A percentile compares a stretch with the other conserved stretches of the same genome.
Evolutionary conservation across 2,888 invertebrate species (phyloP).

Genomic region (Latrodectus elegans): DNA sequence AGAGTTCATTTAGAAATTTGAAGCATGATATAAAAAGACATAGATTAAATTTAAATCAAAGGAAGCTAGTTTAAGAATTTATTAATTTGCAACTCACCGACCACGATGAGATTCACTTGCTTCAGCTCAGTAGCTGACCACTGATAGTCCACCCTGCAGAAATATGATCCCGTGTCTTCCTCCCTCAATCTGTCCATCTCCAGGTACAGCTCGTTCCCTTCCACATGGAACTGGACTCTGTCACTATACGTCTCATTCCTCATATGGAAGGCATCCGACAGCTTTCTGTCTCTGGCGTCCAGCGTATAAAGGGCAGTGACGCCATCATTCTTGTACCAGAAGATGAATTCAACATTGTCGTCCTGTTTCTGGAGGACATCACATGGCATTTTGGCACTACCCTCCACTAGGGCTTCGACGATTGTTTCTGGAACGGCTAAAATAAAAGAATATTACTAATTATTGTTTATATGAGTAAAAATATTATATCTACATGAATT

Average conservation of each 20-base stretch:
- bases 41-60: too few relatives aligned
- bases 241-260: constrained; percentile 56
- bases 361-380: constrained; percentile 35
- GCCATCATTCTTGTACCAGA: constrained; percentile 68
- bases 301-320: constrained; percentile 63
- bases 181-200: constrained; percentile 52
- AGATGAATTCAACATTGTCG: constrained; percentile 61
- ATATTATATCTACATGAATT: not conserved
- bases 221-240: constrained; percentile 49
- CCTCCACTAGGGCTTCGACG: constrained; percentile 62
- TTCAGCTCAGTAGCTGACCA: constrained; percentile 59
- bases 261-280: constrained; percentile 41
- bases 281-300: constrained; percentile 39
- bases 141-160: constrained; percentile 58
- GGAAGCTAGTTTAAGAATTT: too few relatives aligned
- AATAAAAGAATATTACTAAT: not conserved
- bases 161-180: constrained; percentile 54
- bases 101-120: constrained; percentile 55
- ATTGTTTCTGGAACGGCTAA: constrained; percentile 46
- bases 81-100: constrained; percentile 34
- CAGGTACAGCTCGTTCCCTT: constrained; percentile 27
- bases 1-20: too few relatives aligned
- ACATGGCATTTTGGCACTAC: constrained; percentile 65
- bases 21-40: too few relatives aligned
- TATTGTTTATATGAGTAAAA: not conserved